Conservation (phyloP, 2,797 vertebrate genomes). For the Eulemur rubriventer region DNA sequence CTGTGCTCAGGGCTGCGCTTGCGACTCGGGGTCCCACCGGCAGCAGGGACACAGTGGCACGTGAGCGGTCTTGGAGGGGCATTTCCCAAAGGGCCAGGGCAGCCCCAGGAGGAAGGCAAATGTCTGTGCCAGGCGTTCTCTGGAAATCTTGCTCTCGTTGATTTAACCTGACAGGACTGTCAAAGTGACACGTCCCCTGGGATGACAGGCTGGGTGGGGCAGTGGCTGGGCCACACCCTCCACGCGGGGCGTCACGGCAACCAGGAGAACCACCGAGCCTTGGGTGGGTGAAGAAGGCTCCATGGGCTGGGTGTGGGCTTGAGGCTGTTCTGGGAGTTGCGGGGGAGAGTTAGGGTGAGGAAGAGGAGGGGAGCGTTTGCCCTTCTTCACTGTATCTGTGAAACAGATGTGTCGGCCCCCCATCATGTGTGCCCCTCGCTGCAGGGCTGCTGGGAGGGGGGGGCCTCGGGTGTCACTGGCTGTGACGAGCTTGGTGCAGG, state of each 20-base stretch:
- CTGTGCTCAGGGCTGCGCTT: neutral
- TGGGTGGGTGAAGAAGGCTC: too few relatives aligned
- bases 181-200: neutral
- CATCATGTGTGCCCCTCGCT: too few relatives aligned
- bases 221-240: neutral
- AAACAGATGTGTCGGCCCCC: neutral
- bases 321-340: neutral
- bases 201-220: too few relatives aligned
- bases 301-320: accelerated
- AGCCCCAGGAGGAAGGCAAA: neutral
- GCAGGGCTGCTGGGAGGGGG: too few relatives aligned
- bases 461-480: neutral
- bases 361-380: accelerated
- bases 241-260: neutral
- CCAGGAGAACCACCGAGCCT: too few relatives aligned
- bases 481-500: neutral
- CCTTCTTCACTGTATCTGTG: too few relatives aligned
- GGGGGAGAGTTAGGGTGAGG: accelerated
- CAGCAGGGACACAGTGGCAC: neutral
- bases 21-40: too few relatives aligned
- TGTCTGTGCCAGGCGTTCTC: accelerated
- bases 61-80: accelerated
- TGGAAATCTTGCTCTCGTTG: neutral
- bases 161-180: neutral
- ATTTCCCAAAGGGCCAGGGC: neutral